A percentile compares a stretch with the other conserved stretches of the same genome.
phyloP scores from a whole-genome alignment of 2,888 invertebrate genomes.

The Stratiomys singularior region DNA sequence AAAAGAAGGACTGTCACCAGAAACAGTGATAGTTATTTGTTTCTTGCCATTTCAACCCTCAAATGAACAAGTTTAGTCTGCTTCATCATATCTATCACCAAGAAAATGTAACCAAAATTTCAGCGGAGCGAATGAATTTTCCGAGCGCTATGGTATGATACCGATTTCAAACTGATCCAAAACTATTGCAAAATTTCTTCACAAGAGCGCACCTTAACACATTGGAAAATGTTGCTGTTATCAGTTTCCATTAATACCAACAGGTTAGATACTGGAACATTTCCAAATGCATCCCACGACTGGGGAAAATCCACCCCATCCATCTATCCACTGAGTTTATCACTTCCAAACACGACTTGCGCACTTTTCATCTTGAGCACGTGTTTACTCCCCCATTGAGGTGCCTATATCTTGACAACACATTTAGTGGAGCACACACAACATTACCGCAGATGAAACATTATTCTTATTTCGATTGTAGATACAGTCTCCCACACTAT shows the following conservation, averaged over 20 bases:
- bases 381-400: not conserved
- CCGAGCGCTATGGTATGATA: not conserved
- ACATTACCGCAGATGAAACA: too few relatives aligned
- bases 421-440: not conserved
- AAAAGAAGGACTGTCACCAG: too few relatives aligned
- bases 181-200: constrained; percentile 16
- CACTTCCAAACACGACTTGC: not conserved
- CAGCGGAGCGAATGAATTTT: not conserved
- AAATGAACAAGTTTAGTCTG: too few relatives aligned
- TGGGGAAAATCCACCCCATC: constrained; percentile 14
- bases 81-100: not conserved
- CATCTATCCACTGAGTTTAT: not conserved
- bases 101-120: not conserved
- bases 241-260: constrained; percentile 29
- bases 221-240: constrained; percentile 15
- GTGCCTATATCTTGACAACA: not conserved
- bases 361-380: not conserved
- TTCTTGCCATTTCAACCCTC: too few relatives aligned
- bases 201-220: constrained; percentile 28
- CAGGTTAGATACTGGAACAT: constrained; percentile 32
- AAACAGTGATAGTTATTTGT: too few relatives aligned
- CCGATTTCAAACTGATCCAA: constrained; percentile 26
- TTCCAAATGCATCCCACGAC: not conserved
- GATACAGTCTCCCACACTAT: not conserved
- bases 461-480: too few relatives aligned